Evolutionary conservation across 2,113 vertebrate genomes (phyloP).

Genomic region (Rallus limicola): DNA sequence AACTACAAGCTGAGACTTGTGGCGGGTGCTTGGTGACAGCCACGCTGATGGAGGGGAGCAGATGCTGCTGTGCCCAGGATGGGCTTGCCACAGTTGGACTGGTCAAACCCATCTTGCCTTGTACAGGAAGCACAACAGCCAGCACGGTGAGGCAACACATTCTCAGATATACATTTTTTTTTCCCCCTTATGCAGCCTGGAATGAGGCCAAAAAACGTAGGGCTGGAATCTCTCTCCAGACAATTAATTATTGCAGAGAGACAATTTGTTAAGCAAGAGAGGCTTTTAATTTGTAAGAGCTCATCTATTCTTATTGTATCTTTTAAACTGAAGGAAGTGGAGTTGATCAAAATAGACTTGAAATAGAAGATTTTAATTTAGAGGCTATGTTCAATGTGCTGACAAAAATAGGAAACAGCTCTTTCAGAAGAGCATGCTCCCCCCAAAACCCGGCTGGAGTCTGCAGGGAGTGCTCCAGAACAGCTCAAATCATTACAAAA

Average conservation of each 20-base stretch:
- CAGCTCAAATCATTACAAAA: background rate
- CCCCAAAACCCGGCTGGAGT: background rate
- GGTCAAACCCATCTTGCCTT: background rate
- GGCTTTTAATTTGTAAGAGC: conserved; percentile 67
- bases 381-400: conserved; percentile 26
- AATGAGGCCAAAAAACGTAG: conserved; percentile 15
- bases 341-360: conserved; percentile 50
- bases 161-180: background rate
- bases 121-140: rapidly evolving
- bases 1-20: background rate
- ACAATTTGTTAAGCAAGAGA: conserved; percentile 61
- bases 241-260: conserved; percentile 61
- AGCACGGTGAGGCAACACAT: background rate
- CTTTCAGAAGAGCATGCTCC: background rate
- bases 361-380: conserved; percentile 67
- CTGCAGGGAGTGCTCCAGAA: background rate
- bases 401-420: conserved; percentile 51
- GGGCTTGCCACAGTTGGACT: background rate
- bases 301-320: conserved; percentile 61
- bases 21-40: background rate
- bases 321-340: conserved; percentile 48
- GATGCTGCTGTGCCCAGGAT: background rate
- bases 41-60: rapidly evolving
- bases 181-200: background rate
- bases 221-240: conserved; percentile 35